These are phyloP conservation scores for Bubalus kerabau DNA, from an alignment of 2,113 vertebrate genomes.

Conservation along the genomic window DNA sequence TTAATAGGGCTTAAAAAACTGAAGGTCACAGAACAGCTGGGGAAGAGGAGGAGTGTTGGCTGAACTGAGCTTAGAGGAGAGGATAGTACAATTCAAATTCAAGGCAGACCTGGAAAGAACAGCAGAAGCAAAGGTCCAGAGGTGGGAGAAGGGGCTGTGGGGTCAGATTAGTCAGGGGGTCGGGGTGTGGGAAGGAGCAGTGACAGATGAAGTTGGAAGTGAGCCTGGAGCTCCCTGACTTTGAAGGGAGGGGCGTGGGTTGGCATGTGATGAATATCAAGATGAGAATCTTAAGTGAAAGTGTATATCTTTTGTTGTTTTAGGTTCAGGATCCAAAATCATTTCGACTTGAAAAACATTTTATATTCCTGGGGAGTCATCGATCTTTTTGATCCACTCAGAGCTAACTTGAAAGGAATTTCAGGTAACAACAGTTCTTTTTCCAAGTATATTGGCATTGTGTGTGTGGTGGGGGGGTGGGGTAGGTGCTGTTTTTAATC, in stretches of 20 bases:
- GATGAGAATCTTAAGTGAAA: slow-evolving; percentile 32
- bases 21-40: neutral
- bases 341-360: slow-evolving; percentile 87
- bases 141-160: neutral
- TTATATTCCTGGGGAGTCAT: slow-evolving; percentile 87
- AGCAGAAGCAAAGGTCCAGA: neutral
- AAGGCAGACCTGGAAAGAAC: neutral
- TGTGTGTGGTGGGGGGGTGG: neutral
- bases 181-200: neutral
- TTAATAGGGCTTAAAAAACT: neutral
- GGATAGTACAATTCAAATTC: neutral
- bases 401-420: slow-evolving; percentile 91
- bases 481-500: neutral
- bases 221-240: too few relatives aligned
- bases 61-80: neutral
- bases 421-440: slow-evolving; percentile 82
- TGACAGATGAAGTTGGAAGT: neutral
- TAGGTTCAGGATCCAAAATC: slow-evolving; percentile 91
- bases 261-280: neutral
- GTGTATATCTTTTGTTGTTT: slow-evolving; percentile 71
- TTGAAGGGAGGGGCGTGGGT: neutral
- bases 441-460: neutral
- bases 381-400: slow-evolving; percentile 86
- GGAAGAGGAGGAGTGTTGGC: neutral
- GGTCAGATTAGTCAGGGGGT: neutral